phyloP scores from a whole-genome alignment of 2,113 vertebrate genomes.

The Gila orcuttii region DNA sequence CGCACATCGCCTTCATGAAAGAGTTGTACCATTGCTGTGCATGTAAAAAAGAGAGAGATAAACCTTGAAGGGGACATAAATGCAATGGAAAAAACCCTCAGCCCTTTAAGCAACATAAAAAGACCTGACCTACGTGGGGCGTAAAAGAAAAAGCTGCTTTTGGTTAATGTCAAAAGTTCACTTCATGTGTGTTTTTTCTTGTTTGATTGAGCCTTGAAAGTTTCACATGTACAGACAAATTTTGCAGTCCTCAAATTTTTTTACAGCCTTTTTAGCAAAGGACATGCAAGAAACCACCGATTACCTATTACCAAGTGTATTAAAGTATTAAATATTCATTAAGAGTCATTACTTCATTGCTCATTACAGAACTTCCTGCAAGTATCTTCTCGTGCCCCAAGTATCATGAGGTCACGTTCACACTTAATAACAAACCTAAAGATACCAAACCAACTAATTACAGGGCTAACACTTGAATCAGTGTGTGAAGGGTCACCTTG shows the following conservation, averaged over 20 bases:
- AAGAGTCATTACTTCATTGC: background rate
- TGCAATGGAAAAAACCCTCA: background rate
- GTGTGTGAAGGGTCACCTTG: background rate
- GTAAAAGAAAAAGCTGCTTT: background rate
- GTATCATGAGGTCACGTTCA: background rate
- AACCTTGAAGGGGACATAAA: slow-evolving; percentile 27
- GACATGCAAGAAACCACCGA: background rate
- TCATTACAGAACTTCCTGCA: slow-evolving; percentile 16
- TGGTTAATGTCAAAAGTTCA: background rate
- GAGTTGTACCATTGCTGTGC: slow-evolving; percentile 93
- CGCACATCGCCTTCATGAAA: slow-evolving; percentile 88
- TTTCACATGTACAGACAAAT: background rate
- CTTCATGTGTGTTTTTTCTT: background rate
- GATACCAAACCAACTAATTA: slow-evolving; percentile 36
- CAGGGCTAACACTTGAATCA: slow-evolving; percentile 16
- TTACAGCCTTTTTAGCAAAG: background rate
- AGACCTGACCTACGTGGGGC: background rate
- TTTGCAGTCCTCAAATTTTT: background rate
- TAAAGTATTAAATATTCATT: background rate
- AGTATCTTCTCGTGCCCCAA: slow-evolving; percentile 16
- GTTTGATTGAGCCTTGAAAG: background rate
- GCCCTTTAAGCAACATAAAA: background rate
- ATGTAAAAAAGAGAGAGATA: slow-evolving; percentile 40
- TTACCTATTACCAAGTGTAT: background rate
- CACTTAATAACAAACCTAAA: slow-evolving; percentile 22